A percentile compares a stretch with the other conserved stretches of the same genome.
These are phyloP conservation scores for Drosophila quinaria DNA, from an alignment of 2,888 invertebrate species.

Conservation along the genomic window DNA sequence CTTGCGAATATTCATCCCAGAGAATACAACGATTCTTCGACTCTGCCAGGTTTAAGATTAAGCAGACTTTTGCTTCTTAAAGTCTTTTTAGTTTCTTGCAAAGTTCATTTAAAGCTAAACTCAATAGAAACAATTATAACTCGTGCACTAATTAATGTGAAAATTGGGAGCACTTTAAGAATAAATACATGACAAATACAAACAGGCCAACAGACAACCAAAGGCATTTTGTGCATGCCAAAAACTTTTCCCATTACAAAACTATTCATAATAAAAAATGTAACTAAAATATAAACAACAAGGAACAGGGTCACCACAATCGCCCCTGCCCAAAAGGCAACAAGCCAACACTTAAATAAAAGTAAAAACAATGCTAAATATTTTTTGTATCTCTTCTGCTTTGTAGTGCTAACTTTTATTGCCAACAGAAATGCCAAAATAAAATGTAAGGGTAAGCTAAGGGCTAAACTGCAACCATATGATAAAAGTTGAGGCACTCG, in stretches of 20 bases:
- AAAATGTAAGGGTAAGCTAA: slow-evolving; percentile 32
- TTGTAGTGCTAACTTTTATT: slow-evolving; percentile 45
- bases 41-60: too few relatives aligned
- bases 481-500: slow-evolving; percentile 67
- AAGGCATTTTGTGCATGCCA: slow-evolving; percentile 40
- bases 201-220: slow-evolving; percentile 32
- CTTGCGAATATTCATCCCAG: neutral
- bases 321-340: slow-evolving; percentile 40
- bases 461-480: slow-evolving; percentile 58
- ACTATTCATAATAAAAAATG: slow-evolving; percentile 40
- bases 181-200: slow-evolving; percentile 37
- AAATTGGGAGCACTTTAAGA: slow-evolving; percentile 12
- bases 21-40: neutral
- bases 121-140: neutral
- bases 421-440: slow-evolving; percentile 49
- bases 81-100: neutral
- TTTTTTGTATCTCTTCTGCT: slow-evolving; percentile 39
- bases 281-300: slow-evolving; percentile 16
- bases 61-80: too few relatives aligned
- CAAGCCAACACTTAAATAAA: slow-evolving; percentile 71
- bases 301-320: neutral
- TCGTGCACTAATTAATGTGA: neutral
- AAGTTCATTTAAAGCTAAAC: neutral
- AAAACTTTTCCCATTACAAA: slow-evolving; percentile 73
- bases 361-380: slow-evolving; percentile 64